These are phyloP conservation scores for Oophaga pumilio DNA, from an alignment of 2,113 vertebrate species.

Conservation along the genomic window DNA sequence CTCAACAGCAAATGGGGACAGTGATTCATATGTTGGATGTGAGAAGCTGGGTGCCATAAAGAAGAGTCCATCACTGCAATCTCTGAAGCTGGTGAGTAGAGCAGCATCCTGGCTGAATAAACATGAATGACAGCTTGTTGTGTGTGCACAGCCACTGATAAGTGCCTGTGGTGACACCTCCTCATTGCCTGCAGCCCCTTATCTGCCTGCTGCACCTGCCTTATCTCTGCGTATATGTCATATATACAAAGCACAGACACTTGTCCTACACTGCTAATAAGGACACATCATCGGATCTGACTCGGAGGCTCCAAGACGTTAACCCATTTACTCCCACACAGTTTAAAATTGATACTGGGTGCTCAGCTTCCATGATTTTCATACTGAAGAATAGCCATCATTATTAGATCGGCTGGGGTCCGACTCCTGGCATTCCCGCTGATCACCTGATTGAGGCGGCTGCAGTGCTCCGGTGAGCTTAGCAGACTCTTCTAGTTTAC, in stretches of 20 bases:
- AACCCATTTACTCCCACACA: neutral
- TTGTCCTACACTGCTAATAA: constrained; percentile 20
- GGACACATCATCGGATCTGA: constrained; percentile 4
- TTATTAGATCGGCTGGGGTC: no score
- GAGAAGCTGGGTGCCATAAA: constrained; percentile 67
- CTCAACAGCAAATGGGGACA: neutral
- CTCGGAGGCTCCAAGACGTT: neutral
- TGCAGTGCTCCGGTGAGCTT: no score
- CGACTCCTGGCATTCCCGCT: no score
- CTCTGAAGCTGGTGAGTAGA: constrained; percentile 81
- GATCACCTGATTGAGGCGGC: no score
- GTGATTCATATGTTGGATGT: constrained; percentile 28
- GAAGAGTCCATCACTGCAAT: constrained; percentile 87
- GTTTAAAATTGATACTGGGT: neutral
- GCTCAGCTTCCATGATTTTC: neutral
- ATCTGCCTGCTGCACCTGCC: constrained; percentile 40
- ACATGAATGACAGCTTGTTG: constrained; percentile 3
- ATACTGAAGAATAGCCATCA: no score
- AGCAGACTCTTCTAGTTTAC: no score
- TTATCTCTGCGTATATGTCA: constrained; percentile 26
- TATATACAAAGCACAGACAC: constrained; percentile 28
- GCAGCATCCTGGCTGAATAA: neutral
- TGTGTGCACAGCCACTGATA: neutral
- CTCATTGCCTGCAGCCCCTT: neutral
- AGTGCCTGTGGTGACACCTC: neutral